These are phyloP conservation scores for Chrosomus eos DNA, from an alignment of 2,797 vertebrate genomes.

Conservation along the genomic window DNA sequence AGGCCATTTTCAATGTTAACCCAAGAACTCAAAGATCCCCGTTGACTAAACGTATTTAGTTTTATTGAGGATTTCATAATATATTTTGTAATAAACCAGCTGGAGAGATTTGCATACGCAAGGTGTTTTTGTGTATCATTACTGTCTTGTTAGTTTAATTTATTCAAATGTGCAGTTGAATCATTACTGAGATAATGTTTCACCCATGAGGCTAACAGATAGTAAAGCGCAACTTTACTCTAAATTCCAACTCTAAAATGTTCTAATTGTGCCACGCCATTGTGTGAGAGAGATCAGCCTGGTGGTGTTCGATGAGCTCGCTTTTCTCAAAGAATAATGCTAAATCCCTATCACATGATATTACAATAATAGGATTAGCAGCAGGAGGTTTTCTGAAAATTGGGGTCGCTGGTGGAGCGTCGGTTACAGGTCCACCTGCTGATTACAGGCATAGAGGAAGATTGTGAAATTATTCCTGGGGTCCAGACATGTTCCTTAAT, in stretches of 20 bases:
- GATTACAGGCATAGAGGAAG: background rate
- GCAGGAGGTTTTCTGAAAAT: conserved; percentile 23
- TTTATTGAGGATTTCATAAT: background rate
- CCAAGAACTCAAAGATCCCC: background rate
- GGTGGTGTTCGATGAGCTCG: background rate
- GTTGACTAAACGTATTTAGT: background rate
- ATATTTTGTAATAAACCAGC: background rate
- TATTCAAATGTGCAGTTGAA: conserved; percentile 11
- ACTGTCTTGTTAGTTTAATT: background rate
- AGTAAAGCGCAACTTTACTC: background rate
- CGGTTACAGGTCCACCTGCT: conserved; percentile 12
- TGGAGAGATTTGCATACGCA: background rate
- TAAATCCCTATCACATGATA: conserved; percentile 55
- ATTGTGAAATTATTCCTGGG: conserved; percentile 4
- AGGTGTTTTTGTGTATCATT: background rate
- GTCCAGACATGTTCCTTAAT: background rate
- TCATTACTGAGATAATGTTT: conserved; percentile 8
- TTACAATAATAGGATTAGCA: conserved; percentile 52
- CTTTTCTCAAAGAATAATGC: conserved; percentile 4
- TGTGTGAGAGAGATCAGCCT: background rate
- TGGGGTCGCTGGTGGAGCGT: background rate
- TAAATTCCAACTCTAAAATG: background rate
- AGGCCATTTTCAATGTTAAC: background rate
- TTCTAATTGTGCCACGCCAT: conserved; percentile 16
- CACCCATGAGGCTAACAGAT: background rate